Evolutionary conservation across 37 sponge, comb jelly and placozoan genomes (phyloP).

Genomic region (Oscarella lobularis): DNA sequence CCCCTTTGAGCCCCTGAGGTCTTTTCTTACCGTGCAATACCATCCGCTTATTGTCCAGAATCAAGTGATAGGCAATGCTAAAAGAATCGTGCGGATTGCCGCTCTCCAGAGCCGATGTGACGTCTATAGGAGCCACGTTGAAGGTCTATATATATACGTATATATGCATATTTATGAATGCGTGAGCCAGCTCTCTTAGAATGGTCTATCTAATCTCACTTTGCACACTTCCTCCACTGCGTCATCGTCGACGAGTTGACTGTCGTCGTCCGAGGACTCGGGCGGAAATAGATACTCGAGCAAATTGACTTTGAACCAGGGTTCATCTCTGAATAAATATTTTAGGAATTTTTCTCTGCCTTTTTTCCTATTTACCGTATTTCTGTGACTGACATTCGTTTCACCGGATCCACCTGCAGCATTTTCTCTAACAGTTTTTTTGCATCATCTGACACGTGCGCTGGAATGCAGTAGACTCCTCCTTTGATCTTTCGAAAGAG

Average conservation of each 20-base stretch:
- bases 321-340: conserved; percentile 21
- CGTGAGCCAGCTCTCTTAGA: not conserved
- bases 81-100: conserved; percentile 44
- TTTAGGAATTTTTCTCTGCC: too few species aligned
- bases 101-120: conserved; percentile 2
- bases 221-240: not conserved
- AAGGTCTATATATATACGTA: not conserved
- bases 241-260: not conserved
- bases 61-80: conserved; percentile 76
- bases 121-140: not conserved
- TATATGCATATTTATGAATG: not conserved
- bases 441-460: conserved; percentile 35
- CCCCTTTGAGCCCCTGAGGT: not conserved
- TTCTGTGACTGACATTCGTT: conserved; percentile 64
- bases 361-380: too few species aligned
- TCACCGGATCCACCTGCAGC: conserved; percentile 83
- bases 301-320: conserved; percentile 54
- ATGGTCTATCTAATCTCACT: not conserved
- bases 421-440: conserved; percentile 64
- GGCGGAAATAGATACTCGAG: conserved; percentile 67
- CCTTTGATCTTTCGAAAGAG: conserved; percentile 85
- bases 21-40: not conserved
- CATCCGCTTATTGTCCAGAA: conserved; percentile 58
- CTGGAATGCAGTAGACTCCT: conserved; percentile 69
- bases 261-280: conserved; percentile 1